Base-by-base conservation (phyloP, 2,888 invertebrate species). In the Platerodrilus igneus region DNA sequence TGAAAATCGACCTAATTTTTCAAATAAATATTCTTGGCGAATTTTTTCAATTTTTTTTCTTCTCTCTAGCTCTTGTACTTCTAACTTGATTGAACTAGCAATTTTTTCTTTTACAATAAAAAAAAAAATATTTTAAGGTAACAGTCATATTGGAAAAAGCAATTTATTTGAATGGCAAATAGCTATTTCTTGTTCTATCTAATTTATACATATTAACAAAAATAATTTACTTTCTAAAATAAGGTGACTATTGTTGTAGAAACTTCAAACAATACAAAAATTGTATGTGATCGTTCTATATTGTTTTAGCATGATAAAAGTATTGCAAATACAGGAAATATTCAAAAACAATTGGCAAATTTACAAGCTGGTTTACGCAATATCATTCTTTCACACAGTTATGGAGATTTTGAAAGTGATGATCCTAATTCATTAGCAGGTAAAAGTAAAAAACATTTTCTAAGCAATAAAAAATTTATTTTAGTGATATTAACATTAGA, bases 401-500 rank as follows among this genome's bases (percentile, higher is more conserved):
- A 40, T 2, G 49, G 54, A 14, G 30, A 22, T 5, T 44, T 50
- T 20, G 13, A 72, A 70, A 49, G 58, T 71, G 19, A 72, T 68
- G 58, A 66, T 56, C 45, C 57, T 71, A 45, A 59, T 71, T 37
- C 55, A 20, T 35, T 62, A 50, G 47, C 57, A 48, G 57, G 61
- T 63, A 49, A 21, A 21, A 9, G 4, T 13, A 14, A 10, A 32
- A 35, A 10, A 14, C 11, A 17, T 25, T 15, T 15, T 9, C 11
- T 19, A 19, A n/a, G 37, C 11, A 26, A 19, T 33, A 16, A 22
- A 21, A 7, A 4, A 11, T 21, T 9, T 22, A 20, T 68, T 66
- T 19, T 61, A 83, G 84, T 80, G 28, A 78, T 84, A 30, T 63
- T 80, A 48, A 75, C 75, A 21, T 71, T 84, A 26, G 74, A 77